phyloP scores from a whole-genome alignment of 1,140 invertebrate species.

The Drosophila pseudoananassae region DNA sequence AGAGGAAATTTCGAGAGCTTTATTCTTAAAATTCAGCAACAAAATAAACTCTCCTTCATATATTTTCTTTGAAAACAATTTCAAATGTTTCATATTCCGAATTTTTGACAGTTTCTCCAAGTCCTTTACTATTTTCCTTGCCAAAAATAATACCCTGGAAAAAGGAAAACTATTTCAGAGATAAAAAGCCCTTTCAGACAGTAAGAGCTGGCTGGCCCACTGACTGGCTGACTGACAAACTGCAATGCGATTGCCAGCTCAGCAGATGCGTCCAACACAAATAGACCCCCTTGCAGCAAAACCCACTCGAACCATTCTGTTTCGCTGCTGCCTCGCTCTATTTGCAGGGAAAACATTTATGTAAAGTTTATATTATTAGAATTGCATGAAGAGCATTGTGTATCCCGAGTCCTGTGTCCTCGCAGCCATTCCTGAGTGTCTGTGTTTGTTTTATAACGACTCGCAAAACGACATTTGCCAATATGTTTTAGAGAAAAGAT shows the following conservation, averaged over 20 bases:
- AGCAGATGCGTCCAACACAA: conserved; percentile 47
- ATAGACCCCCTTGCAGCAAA: conserved; percentile 7
- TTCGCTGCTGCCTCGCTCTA: conserved; percentile 46
- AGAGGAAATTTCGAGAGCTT: neutral
- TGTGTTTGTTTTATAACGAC: conserved; percentile 72
- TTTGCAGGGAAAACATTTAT: conserved; percentile 79
- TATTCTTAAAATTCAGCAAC: neutral
- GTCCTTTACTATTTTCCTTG: neutral
- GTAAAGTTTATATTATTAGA: conserved; percentile 77
- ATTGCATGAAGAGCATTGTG: conserved; percentile 62
- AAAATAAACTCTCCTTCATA: neutral
- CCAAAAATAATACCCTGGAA: conserved; percentile 1
- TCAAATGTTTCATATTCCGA: neutral
- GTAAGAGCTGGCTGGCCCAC: conserved; percentile 16
- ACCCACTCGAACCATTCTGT: conserved; percentile 33
- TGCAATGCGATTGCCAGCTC: conserved; percentile 64
- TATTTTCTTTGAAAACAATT: neutral
- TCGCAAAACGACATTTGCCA: conserved; percentile 63
- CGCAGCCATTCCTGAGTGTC: conserved; percentile 22
- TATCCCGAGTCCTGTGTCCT: conserved; percentile 25
- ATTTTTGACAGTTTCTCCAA: neutral
- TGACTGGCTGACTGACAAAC: conserved; percentile 53
- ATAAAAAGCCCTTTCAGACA: conserved; percentile 39
- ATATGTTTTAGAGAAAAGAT: conserved; percentile 50
- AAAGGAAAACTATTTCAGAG: conserved; percentile 35